Base-by-base conservation (phyloP, 1,140 invertebrate genomes). In the Copidosoma floridanum region DNA sequence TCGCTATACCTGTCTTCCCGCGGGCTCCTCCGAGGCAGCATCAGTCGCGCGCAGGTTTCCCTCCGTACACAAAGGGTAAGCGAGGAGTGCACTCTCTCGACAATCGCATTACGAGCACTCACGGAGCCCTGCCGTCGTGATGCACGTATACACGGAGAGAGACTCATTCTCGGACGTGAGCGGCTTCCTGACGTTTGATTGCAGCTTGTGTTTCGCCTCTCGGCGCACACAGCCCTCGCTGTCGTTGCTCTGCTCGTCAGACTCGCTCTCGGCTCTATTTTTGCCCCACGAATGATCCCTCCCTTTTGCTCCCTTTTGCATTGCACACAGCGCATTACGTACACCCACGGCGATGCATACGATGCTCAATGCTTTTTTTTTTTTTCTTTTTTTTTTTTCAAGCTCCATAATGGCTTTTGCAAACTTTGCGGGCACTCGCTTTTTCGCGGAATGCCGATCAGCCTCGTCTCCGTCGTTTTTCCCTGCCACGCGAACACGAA, bases 1-100 rank as follows among this genome's bases (percentile, higher is more conserved):
- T 61, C 59, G 63, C 61, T 61, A 66, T 41, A 38, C 56, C 54
- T 65, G 58, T 63, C 61, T 59, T 47, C 44, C 41, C 32, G 55
- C 8, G 20, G 37, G 35, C 38, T 51, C 26, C n/a, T 48, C 46
- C 46, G 7, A 27, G 20, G 41, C 21, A 27, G 24, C 23, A 32
- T 6, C 29, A 32, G 43, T n/a, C 20, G 35, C 35, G 32, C 18
- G 16, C 44, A 48, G 32, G 32, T 57, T 10, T 8, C n/a, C n/a
- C n/a, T n/a, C n/a, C n/a, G n/a, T n/a, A n/a, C n/a, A n/a, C n/a
- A n/a, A n/a, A n/a, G n/a, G n/a, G n/a, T n/a, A n/a, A n/a, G n/a
- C n/a, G n/a, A n/a, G n/a, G n/a, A 14, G 21, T 3, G 21, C 21
- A 51, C 29, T 56, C 16, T n/a, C 12, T 12, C 24, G 12, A 32